Percentiles rank a stretch among this genome's conserved stretches.
Conservation (phyloP, 2,113 vertebrate species). For the Melanerpes aurifrons region DNA sequence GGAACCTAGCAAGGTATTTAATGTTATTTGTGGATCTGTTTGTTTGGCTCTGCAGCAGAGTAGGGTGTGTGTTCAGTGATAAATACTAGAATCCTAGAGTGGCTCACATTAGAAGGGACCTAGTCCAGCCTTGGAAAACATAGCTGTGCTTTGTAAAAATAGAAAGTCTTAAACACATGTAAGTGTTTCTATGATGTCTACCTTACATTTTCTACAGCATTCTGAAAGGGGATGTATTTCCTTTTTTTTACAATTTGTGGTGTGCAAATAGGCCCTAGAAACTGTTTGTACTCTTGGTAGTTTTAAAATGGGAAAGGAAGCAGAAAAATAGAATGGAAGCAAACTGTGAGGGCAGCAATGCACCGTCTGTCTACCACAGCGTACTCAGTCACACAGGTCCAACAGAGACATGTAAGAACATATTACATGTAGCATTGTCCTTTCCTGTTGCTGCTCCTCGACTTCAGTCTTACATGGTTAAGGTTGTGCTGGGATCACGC, state of each 20-base stretch:
- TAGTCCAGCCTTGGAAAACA: neutral
- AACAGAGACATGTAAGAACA: neutral
- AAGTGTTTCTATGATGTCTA: neutral
- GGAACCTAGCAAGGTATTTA: slow-evolving; percentile 56
- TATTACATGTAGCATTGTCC: fast-evolving
- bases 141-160: neutral
- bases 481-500: neutral
- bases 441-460: neutral
- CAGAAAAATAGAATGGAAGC: neutral
- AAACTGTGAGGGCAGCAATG: neutral
- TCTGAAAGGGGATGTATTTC: neutral
- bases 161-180: neutral
- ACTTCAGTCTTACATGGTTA: neutral
- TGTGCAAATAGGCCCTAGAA: neutral
- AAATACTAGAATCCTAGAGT: neutral
- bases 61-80: neutral
- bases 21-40: neutral
- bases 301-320: neutral
- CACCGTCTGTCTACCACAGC: neutral
- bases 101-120: no score
- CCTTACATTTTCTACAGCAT: neutral
- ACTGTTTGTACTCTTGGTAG: neutral
- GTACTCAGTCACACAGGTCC: neutral
- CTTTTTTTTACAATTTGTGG: neutral
- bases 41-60: neutral